A percentile compares a stretch with the other conserved stretches of the same genome.
These are phyloP conservation scores for Bombus waltoni DNA, from an alignment of 1,140 invertebrate species.

Conservation along the genomic window DNA sequence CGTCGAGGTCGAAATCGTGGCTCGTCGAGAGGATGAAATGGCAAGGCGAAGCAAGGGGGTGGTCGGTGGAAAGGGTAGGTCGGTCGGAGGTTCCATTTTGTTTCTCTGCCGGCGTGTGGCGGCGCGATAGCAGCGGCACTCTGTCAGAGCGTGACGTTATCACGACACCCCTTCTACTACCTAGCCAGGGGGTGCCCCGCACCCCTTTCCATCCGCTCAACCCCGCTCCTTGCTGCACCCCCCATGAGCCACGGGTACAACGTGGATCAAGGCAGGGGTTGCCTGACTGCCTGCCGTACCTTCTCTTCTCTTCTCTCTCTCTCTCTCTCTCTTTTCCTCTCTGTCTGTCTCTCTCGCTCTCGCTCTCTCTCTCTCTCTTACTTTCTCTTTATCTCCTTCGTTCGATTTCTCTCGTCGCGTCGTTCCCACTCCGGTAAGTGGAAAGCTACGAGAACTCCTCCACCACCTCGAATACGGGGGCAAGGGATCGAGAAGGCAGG, in stretches of 20 bases:
- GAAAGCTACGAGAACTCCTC: conserved; percentile 20
- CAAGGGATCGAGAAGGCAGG: conserved; percentile 36
- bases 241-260: conserved; percentile 71
- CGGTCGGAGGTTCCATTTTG: conserved; percentile 82
- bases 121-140: conserved; percentile 83
- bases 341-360: neutral
- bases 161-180: conserved; percentile 82
- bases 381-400: conserved; percentile 50
- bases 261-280: conserved; percentile 76
- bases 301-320: conserved; percentile 36
- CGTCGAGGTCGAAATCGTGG: conserved; percentile 52
- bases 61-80: conserved; percentile 67
- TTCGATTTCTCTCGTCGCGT: conserved; percentile 53
- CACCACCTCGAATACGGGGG: neutral
- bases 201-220: conserved; percentile 49
- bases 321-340: conserved; percentile 24
- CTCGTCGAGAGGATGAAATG: conserved; percentile 36
- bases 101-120: conserved; percentile 84
- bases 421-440: conserved; percentile 42
- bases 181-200: conserved; percentile 72
- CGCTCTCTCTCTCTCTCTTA: conserved; percentile 52
- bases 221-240: conserved; percentile 56
- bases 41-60: conserved; percentile 34
- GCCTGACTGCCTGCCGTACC: conserved; percentile 71
- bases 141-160: conserved; percentile 84